Percentiles rank a stretch among this genome's conserved stretches.
These are phyloP conservation scores for Trichopria drosophilae DNA, from an alignment of 2,888 invertebrate genomes.

Conservation along the genomic window DNA sequence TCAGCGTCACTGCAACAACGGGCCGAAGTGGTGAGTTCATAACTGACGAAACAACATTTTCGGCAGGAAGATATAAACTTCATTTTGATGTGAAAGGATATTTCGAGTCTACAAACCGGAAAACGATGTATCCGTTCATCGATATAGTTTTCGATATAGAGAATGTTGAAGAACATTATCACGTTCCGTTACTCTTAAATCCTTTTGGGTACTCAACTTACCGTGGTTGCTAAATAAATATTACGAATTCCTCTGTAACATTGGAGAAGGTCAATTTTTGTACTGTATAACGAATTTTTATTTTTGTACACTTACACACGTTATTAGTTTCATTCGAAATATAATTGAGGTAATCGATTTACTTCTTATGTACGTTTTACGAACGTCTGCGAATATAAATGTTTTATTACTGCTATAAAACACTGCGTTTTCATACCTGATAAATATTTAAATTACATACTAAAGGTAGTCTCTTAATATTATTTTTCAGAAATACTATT, in stretches of 20 bases:
- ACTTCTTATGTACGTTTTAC: too few relatives aligned
- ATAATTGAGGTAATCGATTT: too few relatives aligned
- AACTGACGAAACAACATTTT: constrained; percentile 59
- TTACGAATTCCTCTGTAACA: too few relatives aligned
- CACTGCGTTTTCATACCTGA: not conserved
- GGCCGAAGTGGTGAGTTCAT: constrained; percentile 69
- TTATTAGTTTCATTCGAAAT: too few relatives aligned
- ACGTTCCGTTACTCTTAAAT: constrained; percentile 72
- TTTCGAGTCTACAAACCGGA: constrained; percentile 62
- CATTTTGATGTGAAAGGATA: constrained; percentile 71
- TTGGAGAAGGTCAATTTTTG: too few relatives aligned
- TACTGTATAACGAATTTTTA: too few relatives aligned
- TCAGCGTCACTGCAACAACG: constrained; percentile 63
- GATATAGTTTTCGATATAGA: constrained; percentile 72
- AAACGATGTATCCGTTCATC: constrained; percentile 72
- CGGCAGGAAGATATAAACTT: constrained; percentile 70
- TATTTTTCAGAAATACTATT: constrained; percentile 13
- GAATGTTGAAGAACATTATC: constrained; percentile 67
- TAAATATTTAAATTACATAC: not conserved
- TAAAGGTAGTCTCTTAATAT: not conserved
- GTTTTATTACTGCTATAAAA: too few relatives aligned
- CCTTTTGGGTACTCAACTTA: constrained; percentile 78
- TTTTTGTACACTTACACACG: too few relatives aligned
- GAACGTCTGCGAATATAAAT: too few relatives aligned
- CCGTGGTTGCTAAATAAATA: constrained; percentile 64